Evolutionary conservation across 2,888 invertebrate genomes (phyloP), one percentile per base, ranked within the genome.

Genomic region (Hyalella azteca): DNA sequence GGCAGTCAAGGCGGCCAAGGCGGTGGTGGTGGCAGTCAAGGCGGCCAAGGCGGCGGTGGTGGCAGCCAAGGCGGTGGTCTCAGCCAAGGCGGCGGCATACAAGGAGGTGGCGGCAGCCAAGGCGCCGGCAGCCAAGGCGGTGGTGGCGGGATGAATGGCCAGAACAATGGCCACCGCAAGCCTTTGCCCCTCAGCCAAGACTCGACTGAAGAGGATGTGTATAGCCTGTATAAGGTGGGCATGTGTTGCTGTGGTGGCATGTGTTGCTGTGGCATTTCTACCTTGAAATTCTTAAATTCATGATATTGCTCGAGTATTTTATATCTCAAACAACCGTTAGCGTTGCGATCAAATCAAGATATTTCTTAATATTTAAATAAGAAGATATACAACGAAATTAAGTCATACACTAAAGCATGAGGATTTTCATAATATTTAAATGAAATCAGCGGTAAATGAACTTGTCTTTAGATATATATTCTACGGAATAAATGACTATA

Each of bases 151-250:
- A n/a, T 36, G 60, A 48, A 49, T 66, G 41, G 45, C 22, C 78
- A 19, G 41, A 41, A 45, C 75, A 45, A 73, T 45, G 9, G 19
- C 13, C 45, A 75, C 45, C 29, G 45, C 32, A 75, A 75, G 29
- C 75, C 75, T 15, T n/a, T 15, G 75, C 26, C 82, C 60, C 79
- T 82, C 77, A 81, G 78, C 29, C 82, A 82, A 75, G 82, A 82
- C 32, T 78, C 82, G 22, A 79, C 60, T 2, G 82, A 82, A 45
- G 82, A 82, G n/a, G 82, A 81, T 26, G 59, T 59, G 22, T 80
- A 54, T 54, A 60, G 50, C 45, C 77, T 80, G 13, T 80, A 77
- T 59, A 59, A 45, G 73, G 77, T 80, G 15, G 45, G 75, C 13
- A 9, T 15, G 13, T 40, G 45, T 4, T 32, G 3, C 13, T 19